These are phyloP conservation scores for Pteropus alecto DNA, from an alignment of 2,113 vertebrate genomes.

Conservation along the genomic window DNA sequence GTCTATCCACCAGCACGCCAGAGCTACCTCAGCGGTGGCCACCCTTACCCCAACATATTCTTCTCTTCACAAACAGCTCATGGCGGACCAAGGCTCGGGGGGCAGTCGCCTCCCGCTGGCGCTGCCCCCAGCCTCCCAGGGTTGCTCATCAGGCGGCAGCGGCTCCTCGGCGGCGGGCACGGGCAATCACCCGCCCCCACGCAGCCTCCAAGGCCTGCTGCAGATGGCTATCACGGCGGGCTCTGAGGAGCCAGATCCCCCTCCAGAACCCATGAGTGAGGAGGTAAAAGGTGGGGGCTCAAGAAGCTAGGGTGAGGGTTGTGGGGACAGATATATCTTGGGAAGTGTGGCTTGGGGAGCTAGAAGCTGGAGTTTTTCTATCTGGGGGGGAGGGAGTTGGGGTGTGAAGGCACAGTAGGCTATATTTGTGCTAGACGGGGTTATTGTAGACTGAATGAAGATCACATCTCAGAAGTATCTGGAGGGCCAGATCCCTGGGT, in stretches of 20 bases:
- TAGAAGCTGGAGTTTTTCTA: neutral
- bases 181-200: conserved; percentile 81
- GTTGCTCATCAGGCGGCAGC: conserved; percentile 81
- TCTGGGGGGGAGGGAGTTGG: neutral
- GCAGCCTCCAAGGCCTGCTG: conserved; percentile 89
- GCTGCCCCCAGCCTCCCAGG: conserved; percentile 71
- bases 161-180: conserved; percentile 81
- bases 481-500: neutral
- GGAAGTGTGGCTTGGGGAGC: conserved; percentile 72
- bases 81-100: conserved; percentile 57
- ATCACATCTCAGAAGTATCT: neutral
- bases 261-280: conserved; percentile 87
- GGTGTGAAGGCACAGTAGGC: neutral
- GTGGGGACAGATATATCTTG: neutral
- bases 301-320: neutral
- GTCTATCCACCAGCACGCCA: neutral
- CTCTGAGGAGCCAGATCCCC: conserved; percentile 80
- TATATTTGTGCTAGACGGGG: neutral
- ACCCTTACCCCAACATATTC: neutral
- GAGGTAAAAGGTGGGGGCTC: conserved; percentile 81
- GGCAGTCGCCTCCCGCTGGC: conserved; percentile 58
- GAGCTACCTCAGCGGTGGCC: conserved; percentile 22
- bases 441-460: neutral
- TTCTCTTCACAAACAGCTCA: neutral
- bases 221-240: conserved; percentile 91